Percentiles rank a stretch among this genome's conserved stretches.
Conservation (phyloP, 1,140 invertebrate genomes). For the Trachelipus rathkii region DNA sequence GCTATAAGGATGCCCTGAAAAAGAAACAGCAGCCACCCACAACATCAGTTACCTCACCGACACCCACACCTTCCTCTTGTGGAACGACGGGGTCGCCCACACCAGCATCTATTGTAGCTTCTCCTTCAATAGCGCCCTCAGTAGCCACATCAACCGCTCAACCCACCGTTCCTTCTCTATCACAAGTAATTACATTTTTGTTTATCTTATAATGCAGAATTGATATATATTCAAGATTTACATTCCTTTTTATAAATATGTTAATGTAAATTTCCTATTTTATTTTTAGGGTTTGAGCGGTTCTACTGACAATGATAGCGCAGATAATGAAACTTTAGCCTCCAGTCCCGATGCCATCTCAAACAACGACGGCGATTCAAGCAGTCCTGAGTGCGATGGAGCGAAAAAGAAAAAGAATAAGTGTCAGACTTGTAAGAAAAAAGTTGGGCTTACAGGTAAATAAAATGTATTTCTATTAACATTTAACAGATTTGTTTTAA, state of each 20-base stretch:
- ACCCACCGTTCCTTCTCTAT: constrained; percentile 42
- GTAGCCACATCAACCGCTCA: constrained; percentile 41
- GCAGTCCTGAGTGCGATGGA: constrained; percentile 52
- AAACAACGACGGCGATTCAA: constrained; percentile 62
- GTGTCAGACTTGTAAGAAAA: constrained; percentile 95
- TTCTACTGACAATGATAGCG: constrained; percentile 29
- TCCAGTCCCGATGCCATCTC: constrained; percentile 55
- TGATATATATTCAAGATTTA: background rate
- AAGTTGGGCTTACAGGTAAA: constrained; percentile 95
- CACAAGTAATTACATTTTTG: constrained; percentile 30
- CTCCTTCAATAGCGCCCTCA: background rate
- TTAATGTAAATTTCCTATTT: background rate
- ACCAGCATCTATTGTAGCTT: background rate
- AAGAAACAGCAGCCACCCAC: constrained; percentile 60
- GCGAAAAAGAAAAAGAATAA: constrained; percentile 89
- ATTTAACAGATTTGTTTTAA: too few relatives aligned
- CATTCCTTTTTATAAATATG: background rate
- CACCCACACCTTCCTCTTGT: constrained; percentile 33
- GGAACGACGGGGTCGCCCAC: constrained; percentile 5
- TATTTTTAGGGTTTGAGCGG: constrained; percentile 32
- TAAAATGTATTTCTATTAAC: too few relatives aligned
- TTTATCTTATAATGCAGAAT: background rate
- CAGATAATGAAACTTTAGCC: constrained; percentile 44
- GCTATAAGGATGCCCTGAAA: constrained; percentile 94
- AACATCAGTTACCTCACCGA: constrained; percentile 35